Conservation (phyloP, 1,140 invertebrate species). For the Orchesella cincta region DNA sequence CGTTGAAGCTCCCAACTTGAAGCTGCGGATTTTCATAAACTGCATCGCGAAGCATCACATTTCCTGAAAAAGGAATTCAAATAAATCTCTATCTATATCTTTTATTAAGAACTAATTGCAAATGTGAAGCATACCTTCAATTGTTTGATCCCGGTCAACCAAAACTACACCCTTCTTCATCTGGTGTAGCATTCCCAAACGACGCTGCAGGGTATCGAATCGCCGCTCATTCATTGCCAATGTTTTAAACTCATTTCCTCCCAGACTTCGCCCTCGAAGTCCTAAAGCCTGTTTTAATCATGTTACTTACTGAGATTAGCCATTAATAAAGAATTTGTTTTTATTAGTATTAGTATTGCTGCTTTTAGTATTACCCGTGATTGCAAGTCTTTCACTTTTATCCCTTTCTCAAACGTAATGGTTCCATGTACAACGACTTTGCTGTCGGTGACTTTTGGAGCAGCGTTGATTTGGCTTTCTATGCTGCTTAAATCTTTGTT, state of each 20-base stretch:
- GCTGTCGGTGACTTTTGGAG: constrained; percentile 35
- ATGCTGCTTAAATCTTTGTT: constrained; percentile 1
- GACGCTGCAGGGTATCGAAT: too few relatives aligned
- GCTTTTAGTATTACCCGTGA: constrained; percentile 21
- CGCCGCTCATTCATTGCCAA: constrained; percentile 21
- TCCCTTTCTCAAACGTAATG: constrained; percentile 14
- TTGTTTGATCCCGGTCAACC: too few relatives aligned
- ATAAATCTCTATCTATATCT: too few relatives aligned
- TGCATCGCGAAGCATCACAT: background rate
- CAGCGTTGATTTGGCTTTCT: background rate
- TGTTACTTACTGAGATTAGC: too few relatives aligned
- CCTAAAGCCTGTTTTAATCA: too few relatives aligned
- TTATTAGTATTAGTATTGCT: too few relatives aligned
- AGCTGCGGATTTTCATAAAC: background rate
- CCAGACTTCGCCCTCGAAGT: background rate
- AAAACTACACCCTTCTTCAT: too few relatives aligned
- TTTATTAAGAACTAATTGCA: too few relatives aligned
- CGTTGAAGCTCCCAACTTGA: background rate
- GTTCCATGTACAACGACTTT: constrained; percentile 29
- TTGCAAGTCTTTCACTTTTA: background rate
- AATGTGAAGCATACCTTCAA: too few relatives aligned
- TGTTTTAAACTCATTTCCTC: background rate
- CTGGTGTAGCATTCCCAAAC: too few relatives aligned
- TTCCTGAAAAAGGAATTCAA: background rate
- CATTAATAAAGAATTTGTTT: too few relatives aligned